phyloP scores from a whole-genome alignment of 2,888 invertebrate species.

The Dasysyrphus albostriatus region DNA sequence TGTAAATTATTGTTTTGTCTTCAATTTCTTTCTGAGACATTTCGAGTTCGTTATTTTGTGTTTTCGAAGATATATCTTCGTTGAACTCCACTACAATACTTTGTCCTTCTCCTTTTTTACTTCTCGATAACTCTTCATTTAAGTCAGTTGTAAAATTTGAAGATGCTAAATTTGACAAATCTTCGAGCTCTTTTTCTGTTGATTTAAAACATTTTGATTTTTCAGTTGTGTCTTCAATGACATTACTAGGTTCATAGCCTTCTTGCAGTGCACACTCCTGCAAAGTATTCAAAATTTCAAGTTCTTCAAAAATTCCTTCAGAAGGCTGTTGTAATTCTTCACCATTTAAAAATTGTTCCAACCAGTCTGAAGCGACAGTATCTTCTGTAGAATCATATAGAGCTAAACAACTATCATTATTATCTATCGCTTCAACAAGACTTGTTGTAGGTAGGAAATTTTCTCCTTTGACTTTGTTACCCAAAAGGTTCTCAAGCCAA shows the following conservation, averaged over 20 bases:
- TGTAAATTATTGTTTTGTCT: neutral
- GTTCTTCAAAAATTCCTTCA: neutral
- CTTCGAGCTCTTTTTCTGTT: neutral
- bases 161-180: neutral
- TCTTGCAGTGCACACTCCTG: neutral
- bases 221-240: neutral
- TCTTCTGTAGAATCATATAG: constrained; percentile 11
- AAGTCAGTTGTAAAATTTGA: neutral
- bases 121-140: neutral
- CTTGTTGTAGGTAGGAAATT: no score
- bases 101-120: neutral
- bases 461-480: neutral
- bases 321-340: neutral
- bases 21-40: neutral
- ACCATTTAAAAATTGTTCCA: neutral
- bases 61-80: neutral
- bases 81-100: neutral
- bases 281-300: neutral
- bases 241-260: neutral
- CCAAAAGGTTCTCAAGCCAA: constrained; percentile 9
- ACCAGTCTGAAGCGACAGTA: neutral
- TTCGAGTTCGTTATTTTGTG: neutral
- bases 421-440: neutral
- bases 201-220: neutral
- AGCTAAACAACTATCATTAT: neutral